phyloP scores from a whole-genome alignment of 1,140 invertebrate species.

The Mizuhopecten yessoensis region DNA sequence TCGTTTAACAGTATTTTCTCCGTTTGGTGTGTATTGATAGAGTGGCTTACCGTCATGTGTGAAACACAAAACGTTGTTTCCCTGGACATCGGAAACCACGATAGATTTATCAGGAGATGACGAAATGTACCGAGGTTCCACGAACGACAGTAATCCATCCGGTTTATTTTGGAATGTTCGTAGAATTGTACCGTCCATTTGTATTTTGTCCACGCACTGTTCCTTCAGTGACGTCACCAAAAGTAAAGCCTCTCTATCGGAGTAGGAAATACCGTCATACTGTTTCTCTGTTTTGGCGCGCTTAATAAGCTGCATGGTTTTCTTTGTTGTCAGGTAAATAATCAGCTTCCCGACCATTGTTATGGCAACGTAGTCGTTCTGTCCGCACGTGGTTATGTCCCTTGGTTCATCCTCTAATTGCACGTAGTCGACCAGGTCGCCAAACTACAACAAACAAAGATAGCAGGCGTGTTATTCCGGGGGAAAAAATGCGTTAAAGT shows the following conservation, averaged over 20 bases:
- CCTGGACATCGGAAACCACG: conserved; percentile 71
- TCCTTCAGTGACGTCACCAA: conserved; percentile 72
- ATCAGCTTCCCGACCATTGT: conserved; percentile 75
- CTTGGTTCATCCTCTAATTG: conserved; percentile 77
- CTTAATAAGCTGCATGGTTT: conserved; percentile 70
- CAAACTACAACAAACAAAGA: conserved; percentile 60
- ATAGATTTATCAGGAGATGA: conserved; percentile 70
- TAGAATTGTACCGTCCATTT: conserved; percentile 69
- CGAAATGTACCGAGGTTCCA: conserved; percentile 71
- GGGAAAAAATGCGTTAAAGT: too few relatives aligned
- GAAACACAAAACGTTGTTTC: conserved; percentile 69
- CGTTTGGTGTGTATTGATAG: conserved; percentile 70
- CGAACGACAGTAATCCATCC: conserved; percentile 64
- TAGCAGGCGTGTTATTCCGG: neutral
- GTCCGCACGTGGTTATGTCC: conserved; percentile 74
- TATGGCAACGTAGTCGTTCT: conserved; percentile 73
- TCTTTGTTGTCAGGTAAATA: conserved; percentile 70
- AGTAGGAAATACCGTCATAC: conserved; percentile 75
- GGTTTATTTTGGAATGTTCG: conserved; percentile 65
- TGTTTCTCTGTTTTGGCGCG: conserved; percentile 73
- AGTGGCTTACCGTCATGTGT: conserved; percentile 64
- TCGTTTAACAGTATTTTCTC: conserved; percentile 67
- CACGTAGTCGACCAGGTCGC: conserved; percentile 77
- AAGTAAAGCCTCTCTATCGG: conserved; percentile 59
- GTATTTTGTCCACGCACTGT: conserved; percentile 71